These are phyloP conservation scores for Thomomys bottae DNA, from an alignment of 2,113 vertebrate genomes.

Conservation along the genomic window DNA sequence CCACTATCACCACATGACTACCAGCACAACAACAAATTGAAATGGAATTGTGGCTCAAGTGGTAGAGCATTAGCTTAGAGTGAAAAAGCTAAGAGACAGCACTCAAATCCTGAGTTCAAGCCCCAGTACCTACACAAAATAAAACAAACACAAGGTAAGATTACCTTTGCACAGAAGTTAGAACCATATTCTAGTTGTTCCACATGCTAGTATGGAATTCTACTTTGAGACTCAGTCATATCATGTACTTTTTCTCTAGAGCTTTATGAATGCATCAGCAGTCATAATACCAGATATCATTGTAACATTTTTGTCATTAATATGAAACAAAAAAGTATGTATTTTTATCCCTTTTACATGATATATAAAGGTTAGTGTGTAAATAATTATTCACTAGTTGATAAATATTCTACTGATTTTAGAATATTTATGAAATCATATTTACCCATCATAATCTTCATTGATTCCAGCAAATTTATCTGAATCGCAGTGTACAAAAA, in stretches of 20 bases:
- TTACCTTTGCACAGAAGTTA: neutral
- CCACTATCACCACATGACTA: no score
- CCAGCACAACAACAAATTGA: no score
- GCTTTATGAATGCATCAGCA: neutral
- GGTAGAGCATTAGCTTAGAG: no score
- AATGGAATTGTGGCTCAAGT: no score
- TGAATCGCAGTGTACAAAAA: slow-evolving; percentile 82
- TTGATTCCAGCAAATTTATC: slow-evolving; percentile 86
- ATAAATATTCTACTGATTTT: neutral
- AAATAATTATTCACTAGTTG: slow-evolving; percentile 7
- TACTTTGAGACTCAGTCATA: neutral
- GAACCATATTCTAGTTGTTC: neutral
- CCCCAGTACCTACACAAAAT: no score
- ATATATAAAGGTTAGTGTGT: neutral
- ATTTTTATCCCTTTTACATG: slow-evolving; percentile 23
- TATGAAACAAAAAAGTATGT: neutral
- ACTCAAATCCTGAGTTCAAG: no score
- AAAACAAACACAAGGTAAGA: no score
- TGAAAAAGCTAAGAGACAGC: no score
- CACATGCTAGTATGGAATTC: neutral
- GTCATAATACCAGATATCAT: neutral
- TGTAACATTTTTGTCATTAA: neutral
- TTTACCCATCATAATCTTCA: slow-evolving; percentile 88
- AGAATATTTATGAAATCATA: slow-evolving; percentile 72
- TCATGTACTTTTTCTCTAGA: neutral